These are phyloP conservation scores for Grammomys surdaster DNA, from an alignment of 2,113 vertebrate genomes.

Conservation along the genomic window DNA sequence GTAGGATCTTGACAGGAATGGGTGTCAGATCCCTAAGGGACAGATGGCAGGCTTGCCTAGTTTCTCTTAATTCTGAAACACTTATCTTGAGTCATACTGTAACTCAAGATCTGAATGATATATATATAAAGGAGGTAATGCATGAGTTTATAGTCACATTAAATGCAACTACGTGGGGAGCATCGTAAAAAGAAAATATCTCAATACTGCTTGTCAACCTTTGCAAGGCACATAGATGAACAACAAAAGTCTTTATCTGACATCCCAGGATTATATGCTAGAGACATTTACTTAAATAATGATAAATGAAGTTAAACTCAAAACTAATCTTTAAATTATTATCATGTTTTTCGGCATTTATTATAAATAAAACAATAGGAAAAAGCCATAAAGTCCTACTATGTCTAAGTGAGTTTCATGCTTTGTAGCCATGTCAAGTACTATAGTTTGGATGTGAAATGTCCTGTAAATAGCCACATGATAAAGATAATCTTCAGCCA, in stretches of 20 bases:
- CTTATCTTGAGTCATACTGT: not conserved
- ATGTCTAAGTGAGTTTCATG: not conserved
- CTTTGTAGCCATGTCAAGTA: not conserved
- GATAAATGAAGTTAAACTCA: not conserved
- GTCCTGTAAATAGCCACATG: not conserved
- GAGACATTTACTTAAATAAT: not conserved
- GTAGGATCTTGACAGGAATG: not conserved
- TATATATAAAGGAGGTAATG: not conserved
- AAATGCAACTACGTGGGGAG: not conserved
- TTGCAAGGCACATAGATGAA: not conserved
- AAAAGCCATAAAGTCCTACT: not conserved
- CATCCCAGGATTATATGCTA: not conserved
- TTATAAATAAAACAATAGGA: not conserved
- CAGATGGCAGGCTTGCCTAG: slow-evolving; percentile 29
- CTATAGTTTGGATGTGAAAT: not conserved
- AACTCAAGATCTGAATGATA: slow-evolving; percentile 34
- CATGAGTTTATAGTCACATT: not conserved
- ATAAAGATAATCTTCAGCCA: not conserved
- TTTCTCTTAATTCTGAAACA: not conserved
- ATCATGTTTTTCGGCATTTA: not conserved
- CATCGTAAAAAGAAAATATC: slow-evolving; percentile 43
- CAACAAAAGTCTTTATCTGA: not conserved
- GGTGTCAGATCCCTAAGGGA: slow-evolving; percentile 19
- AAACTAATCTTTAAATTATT: not conserved
- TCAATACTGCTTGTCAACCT: not conserved